These are phyloP conservation scores for Phyllopteryx taeniolatus DNA, from an alignment of 2,113 vertebrate species.

Conservation along the genomic window DNA sequence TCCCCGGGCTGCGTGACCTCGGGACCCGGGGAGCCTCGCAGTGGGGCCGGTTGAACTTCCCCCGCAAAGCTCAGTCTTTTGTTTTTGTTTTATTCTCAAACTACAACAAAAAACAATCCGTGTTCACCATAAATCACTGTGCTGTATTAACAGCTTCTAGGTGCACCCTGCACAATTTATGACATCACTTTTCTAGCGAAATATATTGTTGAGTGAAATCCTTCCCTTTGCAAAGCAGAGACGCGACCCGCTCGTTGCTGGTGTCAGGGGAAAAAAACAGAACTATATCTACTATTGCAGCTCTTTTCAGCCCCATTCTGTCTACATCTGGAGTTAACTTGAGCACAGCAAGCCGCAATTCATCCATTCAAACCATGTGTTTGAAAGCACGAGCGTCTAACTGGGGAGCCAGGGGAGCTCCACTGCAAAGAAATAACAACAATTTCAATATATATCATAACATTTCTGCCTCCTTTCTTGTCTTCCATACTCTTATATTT, in stretches of 20 bases:
- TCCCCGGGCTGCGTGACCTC: constrained; percentile 36
- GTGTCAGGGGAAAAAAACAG: constrained; percentile 9
- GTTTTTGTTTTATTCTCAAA: constrained; percentile 27
- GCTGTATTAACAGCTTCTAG: constrained; percentile 54
- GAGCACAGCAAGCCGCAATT: constrained; percentile 36
- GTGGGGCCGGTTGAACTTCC: constrained; percentile 15
- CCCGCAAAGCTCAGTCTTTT: constrained; percentile 6
- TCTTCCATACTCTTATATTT: neutral
- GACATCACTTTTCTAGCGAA: constrained; percentile 50
- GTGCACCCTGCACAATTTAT: constrained; percentile 58
- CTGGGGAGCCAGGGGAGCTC: constrained; percentile 21
- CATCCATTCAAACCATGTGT: constrained; percentile 49
- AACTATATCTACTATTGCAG: neutral
- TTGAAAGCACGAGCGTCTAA: constrained; percentile 44
- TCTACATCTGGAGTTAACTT: constrained; percentile 19
- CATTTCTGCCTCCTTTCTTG: neutral
- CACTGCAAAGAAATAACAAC: constrained; percentile 4
- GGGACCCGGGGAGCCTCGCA: constrained; percentile 18
- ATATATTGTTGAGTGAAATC: constrained; percentile 62
- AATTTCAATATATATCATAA: neutral
- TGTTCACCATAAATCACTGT: constrained; percentile 54
- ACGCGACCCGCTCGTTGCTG: constrained; percentile 10
- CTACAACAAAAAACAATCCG: constrained; percentile 29
- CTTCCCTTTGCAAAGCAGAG: constrained; percentile 36
- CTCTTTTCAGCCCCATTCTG: neutral